A percentile compares a stretch with the other conserved stretches of the same genome.
Evolutionary conservation across 1,140 invertebrate species (phyloP).

Genomic region (Cherax quadricarinatus): DNA sequence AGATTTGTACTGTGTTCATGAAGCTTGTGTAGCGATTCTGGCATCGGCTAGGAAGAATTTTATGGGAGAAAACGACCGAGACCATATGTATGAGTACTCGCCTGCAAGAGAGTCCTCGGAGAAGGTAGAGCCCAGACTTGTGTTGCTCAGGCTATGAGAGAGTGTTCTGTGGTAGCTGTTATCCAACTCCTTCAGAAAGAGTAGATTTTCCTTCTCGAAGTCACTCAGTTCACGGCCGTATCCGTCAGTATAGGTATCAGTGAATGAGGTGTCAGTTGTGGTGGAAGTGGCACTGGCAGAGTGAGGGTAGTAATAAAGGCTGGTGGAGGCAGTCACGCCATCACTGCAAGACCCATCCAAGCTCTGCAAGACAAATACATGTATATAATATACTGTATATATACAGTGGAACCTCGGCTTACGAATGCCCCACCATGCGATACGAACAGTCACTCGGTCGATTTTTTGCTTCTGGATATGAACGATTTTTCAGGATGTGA

Average conservation of each 20-base stretch:
- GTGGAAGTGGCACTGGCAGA: background rate
- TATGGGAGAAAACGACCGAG: no score
- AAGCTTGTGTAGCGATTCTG: no score
- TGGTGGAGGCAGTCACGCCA: background rate
- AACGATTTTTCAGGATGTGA: no score
- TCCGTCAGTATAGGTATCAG: background rate
- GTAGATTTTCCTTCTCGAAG: conserved; percentile 68
- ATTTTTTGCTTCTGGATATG: no score
- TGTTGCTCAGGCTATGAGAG: conserved; percentile 44
- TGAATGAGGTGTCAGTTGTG: conserved; percentile 15
- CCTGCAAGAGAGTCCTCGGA: conserved; percentile 69
- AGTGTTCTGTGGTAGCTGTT: conserved; percentile 67
- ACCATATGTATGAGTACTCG: background rate
- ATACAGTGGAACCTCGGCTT: no score
- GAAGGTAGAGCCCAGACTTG: conserved; percentile 62
- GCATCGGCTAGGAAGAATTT: no score
- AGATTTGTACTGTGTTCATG: no score
- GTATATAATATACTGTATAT: background rate
- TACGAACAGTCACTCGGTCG: no score
- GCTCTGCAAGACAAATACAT: background rate
- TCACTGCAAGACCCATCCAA: background rate
- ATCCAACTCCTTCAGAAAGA: conserved; percentile 61
- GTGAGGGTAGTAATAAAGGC: background rate
- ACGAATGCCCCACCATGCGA: no score
- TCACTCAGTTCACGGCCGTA: conserved; percentile 57